Evolutionary conservation across 1,140 invertebrate genomes (phyloP).

Genomic region (Lutraria rhynchaena): DNA sequence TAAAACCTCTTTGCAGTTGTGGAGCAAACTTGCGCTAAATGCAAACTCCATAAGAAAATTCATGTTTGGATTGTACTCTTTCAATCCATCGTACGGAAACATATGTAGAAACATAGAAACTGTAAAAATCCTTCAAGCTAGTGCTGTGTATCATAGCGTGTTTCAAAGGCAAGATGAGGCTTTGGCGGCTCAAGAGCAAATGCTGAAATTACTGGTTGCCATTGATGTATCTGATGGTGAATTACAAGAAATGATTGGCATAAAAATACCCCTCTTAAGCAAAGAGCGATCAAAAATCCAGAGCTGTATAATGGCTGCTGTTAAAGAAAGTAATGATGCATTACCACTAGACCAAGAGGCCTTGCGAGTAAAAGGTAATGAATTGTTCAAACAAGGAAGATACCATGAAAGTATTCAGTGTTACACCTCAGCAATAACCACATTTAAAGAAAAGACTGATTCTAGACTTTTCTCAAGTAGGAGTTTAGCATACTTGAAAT

Average conservation of each 20-base stretch:
- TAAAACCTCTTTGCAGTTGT: neutral
- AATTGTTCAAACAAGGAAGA: neutral
- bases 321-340: neutral
- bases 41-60: neutral
- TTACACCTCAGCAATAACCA: conserved; percentile 7
- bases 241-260: neutral
- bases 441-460: neutral
- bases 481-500: conserved; percentile 28
- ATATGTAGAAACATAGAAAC: conserved; percentile 23
- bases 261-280: conserved; percentile 19
- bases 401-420: conserved; percentile 30
- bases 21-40: conserved; percentile 6
- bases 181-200: conserved; percentile 18
- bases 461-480: neutral
- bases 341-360: neutral
- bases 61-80: conserved; percentile 2
- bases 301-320: neutral
- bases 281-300: conserved; percentile 3
- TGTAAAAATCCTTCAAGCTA: neutral
- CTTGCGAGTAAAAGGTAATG: conserved; percentile 8
- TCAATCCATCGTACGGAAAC: neutral
- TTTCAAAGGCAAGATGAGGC: conserved; percentile 32
- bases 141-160: conserved; percentile 23
- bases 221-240: neutral
- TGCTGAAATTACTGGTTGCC: conserved; percentile 17